Conservation (phyloP, 2,113 vertebrate species). For the Istiophorus platypterus region DNA sequence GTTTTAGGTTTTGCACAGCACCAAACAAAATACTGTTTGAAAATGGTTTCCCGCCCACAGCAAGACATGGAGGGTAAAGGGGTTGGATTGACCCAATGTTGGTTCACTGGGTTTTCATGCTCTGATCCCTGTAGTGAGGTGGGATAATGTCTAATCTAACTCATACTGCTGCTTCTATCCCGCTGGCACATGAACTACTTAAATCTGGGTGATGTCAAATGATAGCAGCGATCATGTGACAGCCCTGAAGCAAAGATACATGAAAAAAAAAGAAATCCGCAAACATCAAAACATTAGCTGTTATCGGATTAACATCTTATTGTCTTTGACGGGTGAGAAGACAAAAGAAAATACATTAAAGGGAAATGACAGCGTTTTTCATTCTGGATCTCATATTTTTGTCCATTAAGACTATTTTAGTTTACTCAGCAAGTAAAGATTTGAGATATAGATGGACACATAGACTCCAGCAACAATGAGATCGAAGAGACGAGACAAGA, state of each 20-base stretch:
- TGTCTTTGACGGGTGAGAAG: conserved; percentile 34
- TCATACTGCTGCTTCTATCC: conserved; percentile 60
- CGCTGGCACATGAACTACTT: conserved; percentile 54
- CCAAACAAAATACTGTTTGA: conserved; percentile 15
- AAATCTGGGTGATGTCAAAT: conserved; percentile 46
- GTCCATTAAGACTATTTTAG: not conserved
- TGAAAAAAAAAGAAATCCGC: no score
- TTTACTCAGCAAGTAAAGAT: not conserved
- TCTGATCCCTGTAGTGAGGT: conserved; percentile 51
- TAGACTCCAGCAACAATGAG: not conserved
- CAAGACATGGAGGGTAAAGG: conserved; percentile 25
- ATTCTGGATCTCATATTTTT: not conserved
- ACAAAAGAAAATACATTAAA: conserved; percentile 10
- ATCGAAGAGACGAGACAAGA: not conserved
- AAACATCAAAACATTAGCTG: conserved; percentile 25
- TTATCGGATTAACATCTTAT: conserved; percentile 27
- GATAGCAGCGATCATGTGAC: conserved; percentile 36
- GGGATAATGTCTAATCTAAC: conserved; percentile 65
- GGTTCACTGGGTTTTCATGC: conserved; percentile 16
- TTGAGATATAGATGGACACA: not conserved
- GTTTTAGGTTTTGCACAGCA: not conserved
- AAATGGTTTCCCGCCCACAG: conserved; percentile 33
- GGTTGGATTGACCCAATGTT: conserved; percentile 39
- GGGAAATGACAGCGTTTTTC: not conserved
- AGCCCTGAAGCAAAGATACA: conserved; percentile 5